Evolutionary conservation across 1,140 invertebrate species (phyloP), one percentile per base, ranked within the genome.

Genomic region (Zaprionus taronus): DNA sequence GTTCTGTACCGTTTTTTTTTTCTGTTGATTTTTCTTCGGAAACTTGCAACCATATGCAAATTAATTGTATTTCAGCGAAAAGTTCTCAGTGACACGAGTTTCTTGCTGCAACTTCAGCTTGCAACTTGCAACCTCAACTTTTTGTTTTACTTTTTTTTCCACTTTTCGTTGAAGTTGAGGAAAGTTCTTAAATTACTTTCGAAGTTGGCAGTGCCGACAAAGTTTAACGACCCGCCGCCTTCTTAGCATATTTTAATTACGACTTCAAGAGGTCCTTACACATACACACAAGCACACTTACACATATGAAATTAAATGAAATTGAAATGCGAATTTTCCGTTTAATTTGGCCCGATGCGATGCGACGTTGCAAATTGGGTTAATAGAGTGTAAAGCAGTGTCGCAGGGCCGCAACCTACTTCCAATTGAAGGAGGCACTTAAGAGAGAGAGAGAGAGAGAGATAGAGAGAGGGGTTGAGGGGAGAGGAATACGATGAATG

Each of bases 361-460:
- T 38, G 36, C 41, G 41, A 47, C 41, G 6, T 68, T 80, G 71
- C 74, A 90, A 91, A 87, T 91, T 91, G 78, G 90, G 90, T 91
- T 91, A 91, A 91, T 91, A 91, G 90, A 87, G 83, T 91, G 77
- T 87, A 90, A 91, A 82, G 81, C 66, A 76, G 64, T 73, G 55
- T 68, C 68, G 67, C 31, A 34, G 9, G 78, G 74, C 74, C 83
- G 76, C 85, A 89, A 89, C 84, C 84, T 89, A 87, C 81, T 81
- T 87, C 87, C 64, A 56, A 65, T 67, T 72, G 17, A 63, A 7
- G 28, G 31, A 55, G 47, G n/a, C 41, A 47, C 6, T 17, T 47
- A 26, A 7, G 26, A 4, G 20, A 2, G 24, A 11, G 17, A 69
- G 20, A 2, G 24, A 11, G 17, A 69, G 26, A 60, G n/a, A 12